Base-by-base conservation (phyloP, 1,140 invertebrate genomes). In the Drosophila lacteicornis region DNA sequence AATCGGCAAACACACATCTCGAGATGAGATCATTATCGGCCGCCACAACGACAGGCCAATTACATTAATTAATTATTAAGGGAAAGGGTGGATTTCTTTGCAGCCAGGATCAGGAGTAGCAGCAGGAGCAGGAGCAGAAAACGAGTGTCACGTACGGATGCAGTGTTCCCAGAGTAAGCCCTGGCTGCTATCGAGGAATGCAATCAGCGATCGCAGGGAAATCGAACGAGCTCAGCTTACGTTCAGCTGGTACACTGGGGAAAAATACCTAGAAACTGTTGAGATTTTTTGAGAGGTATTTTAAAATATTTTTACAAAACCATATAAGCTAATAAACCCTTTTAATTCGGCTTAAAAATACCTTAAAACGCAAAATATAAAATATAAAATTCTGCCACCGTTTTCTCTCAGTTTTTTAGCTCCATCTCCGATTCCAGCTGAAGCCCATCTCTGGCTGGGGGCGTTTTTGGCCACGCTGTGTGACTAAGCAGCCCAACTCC, bases 1-100 rank as follows among this genome's bases (percentile, higher is more conserved):
- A 90, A 90, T 90, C 81, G 71, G 73, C 60, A 80, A 84, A 76
- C 78, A 88, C 85, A 88, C 74, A 91, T 91, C 88, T 91, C 79
- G 88, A 40, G 53, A 84, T 91, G 83, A 82, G 88, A 91, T 91
- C 83, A 91, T 91, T 91, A 88, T 91, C 88, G 79, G 74, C 58
- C 58, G 61, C 70, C 79, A 91, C 88, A 91, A 91, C 88, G 88
- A 91, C 88, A 91, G 88, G 83, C 88, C 88, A 91, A 91, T 91
- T 91, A 91, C 88, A 91, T 91, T 91, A 91, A 91, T 91, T 91
- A 91, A 91, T 91, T 91, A 91, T 91, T 91, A 91, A 88, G 85
- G 66, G 25, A 47, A 17, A 27, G n/a, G 51, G 42, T 22, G 30
- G 57, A 40, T 46, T 43, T 19, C 19, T 33, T 25, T 8, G 27